Conservation (phyloP, 1,140 invertebrate genomes). For the Aphidius gifuensis region DNA sequence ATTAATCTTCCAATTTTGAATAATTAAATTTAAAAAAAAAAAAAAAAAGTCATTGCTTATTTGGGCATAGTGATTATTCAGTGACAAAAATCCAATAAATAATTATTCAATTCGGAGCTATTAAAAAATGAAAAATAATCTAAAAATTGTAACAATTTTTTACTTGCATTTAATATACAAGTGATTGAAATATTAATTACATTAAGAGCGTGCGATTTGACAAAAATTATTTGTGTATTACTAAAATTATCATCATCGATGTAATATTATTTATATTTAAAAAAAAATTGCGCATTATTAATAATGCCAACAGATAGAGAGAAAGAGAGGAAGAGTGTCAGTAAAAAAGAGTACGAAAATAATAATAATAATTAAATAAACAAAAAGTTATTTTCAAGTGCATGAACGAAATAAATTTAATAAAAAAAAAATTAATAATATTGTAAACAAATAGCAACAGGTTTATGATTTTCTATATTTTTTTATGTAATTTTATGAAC, state of each 20-base stretch:
- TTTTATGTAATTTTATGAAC: constrained; percentile 55
- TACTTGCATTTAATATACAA: no score
- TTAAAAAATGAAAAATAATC: background rate
- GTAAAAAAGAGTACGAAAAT: no score
- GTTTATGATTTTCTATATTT: constrained; percentile 57
- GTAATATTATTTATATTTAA: no score
- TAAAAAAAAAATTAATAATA: constrained; percentile 26
- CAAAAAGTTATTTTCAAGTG: constrained; percentile 25
- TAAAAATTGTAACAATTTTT: no score
- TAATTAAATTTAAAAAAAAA: constrained; percentile 6
- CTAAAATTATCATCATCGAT: no score
- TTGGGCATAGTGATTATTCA: background rate
- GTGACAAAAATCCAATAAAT: background rate
- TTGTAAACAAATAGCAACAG: constrained; percentile 36
- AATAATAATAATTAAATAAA: constrained; percentile 1
- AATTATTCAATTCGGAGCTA: background rate
- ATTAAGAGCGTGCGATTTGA: no score
- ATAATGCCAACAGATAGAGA: no score
- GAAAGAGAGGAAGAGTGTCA: no score
- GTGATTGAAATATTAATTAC: no score
- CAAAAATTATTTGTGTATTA: no score
- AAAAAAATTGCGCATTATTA: no score
- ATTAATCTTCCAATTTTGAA: constrained; percentile 13
- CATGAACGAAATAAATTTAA: constrained; percentile 24
- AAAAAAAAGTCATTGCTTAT: background rate